Evolutionary conservation across 2,113 vertebrate species (phyloP), one percentile per base, ranked within the genome.

Genomic region (Acrocephalus arundinaceus): DNA sequence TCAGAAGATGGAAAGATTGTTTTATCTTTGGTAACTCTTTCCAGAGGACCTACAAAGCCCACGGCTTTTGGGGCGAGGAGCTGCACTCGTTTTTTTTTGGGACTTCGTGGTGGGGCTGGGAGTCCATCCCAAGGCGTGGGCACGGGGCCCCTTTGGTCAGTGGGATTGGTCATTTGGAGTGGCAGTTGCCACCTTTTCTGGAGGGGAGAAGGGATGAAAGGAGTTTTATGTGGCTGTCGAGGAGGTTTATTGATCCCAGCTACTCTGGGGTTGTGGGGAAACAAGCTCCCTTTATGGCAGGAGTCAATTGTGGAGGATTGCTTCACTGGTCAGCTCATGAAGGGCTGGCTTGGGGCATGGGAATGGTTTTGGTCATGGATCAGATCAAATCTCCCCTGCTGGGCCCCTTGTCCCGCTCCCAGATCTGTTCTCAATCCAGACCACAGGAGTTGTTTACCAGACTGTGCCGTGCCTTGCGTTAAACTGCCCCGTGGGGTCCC

Each of bases 1-100:
- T 87, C 73, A 92, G 95, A 83, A 92, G 63, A 77, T 71, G 18
- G 63, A 84, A 87, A 87, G 80, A 89, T 93, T 73, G 76, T 90
- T 96, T 90, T 96, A 95, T 94, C 95, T 97, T 37, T 41, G 89
- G 86, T 95, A 89, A 84, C 86, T 93, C 84, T 74, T 97, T 84
- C 80, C 86, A 95, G 93, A 95, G 72, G 89, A 63, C 76, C 90
- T 43, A 72, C 83, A 90, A 31, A 59, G 79, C 71, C 31, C n/a
- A 21, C n/a, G 45, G 75, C 83, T 80, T 49, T 33, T 75, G 82
- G n/a, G 45, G 13, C 52, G 89, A 52, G 66, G 35, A 52, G 80
- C 88, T 48, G 4, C 16, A 59, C 35, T 30, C 73, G 37, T 10
- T 39, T 39, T 72, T 80, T 73, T 58, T 18, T 8, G 2, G 65